These are phyloP conservation scores for Heterohyrax brucei DNA, from an alignment of 2,797 vertebrate species.

Conservation along the genomic window DNA sequence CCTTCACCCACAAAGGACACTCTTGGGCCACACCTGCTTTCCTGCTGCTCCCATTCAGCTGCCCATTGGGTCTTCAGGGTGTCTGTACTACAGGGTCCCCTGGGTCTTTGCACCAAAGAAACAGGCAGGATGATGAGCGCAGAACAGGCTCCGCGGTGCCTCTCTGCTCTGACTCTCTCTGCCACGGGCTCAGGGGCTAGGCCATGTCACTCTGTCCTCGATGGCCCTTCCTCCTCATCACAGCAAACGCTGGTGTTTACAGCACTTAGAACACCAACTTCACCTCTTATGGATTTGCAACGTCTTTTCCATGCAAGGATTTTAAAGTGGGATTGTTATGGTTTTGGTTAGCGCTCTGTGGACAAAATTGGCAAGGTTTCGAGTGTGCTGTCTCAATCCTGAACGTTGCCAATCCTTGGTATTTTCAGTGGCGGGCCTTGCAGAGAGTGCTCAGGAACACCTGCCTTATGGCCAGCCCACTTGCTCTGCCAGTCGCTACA, in stretches of 20 bases:
- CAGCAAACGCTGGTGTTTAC: accelerated
- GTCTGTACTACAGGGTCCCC: accelerated
- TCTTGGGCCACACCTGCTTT: accelerated
- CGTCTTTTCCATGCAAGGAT: not conserved
- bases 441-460: not conserved
- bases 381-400: not conserved
- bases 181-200: too few species aligned
- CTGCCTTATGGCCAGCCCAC: accelerated
- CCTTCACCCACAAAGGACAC: accelerated
- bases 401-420: not conserved
- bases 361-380: not conserved
- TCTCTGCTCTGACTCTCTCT: too few species aligned
- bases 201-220: accelerated
- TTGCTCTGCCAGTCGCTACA: accelerated
- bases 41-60: too few species aligned
- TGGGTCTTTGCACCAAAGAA: not conserved
- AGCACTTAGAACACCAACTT: not conserved
- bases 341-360: not conserved
- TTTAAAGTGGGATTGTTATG: not conserved
- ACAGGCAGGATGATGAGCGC: accelerated
- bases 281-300: not conserved
- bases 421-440: not conserved
- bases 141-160: not conserved
- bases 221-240: accelerated
- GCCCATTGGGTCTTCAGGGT: accelerated